Evolutionary conservation across 2,888 invertebrate genomes (phyloP), one percentile per base, ranked within the genome.

Genomic region (Lampropteryx suffumata): DNA sequence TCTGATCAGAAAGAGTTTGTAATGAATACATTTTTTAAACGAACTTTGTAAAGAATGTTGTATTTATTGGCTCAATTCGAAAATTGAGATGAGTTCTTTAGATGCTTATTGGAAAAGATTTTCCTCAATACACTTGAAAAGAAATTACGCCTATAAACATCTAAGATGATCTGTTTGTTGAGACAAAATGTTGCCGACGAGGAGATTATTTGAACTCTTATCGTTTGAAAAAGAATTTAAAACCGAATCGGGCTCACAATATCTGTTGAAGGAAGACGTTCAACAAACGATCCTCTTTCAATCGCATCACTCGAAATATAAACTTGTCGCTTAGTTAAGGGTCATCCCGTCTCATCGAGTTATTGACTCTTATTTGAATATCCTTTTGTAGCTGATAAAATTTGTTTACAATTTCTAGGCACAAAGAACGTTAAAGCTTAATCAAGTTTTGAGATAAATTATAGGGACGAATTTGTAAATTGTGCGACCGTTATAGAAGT

Each of bases 291-390:
- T 65, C 64, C 53, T 57, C 60, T n/a, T 57, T 62, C 59, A 71
- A 66, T 68, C 62, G 59, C 53, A 55, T 50, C 64, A 61, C 71
- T 76, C 57, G 65, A 70, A 70, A 73, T 71, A 76, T 76, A 78
- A 76, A 78, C 69, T 74, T 70, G 58, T 69, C 64, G 64, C 64
- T 73, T 71, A 67, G 63, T 76, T 59, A 59, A 82, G 74, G 40
- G 62, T 67, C 64, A 65, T 77, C 62, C 59, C 59, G 57, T 56
- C 59, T 69, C 67, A 64, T 72, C 66, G 71, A 78, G 71, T 72
- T 71, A 73, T 71, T 69, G 69, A 72, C 59, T 72, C 64, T 58
- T 72, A 67, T 75, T 71, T 69, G 70, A 71, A 68, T 71, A 70
- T 64, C 55, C 61, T 62, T 64, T 50, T 53, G 50, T 65, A 65